These are phyloP conservation scores for Nycteola revayana DNA, from an alignment of 2,888 invertebrate species.

Conservation along the genomic window DNA sequence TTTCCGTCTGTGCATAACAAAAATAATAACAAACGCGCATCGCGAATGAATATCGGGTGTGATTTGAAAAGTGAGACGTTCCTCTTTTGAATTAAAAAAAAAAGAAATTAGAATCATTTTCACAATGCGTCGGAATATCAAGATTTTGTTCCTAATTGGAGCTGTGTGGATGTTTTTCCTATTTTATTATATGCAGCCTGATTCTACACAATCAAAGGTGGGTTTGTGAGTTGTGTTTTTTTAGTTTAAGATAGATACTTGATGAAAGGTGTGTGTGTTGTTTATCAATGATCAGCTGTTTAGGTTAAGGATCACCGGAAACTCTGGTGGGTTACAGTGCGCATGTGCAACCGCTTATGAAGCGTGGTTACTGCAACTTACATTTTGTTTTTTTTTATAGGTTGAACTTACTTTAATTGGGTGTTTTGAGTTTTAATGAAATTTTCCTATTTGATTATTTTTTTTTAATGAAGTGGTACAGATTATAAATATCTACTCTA, in stretches of 20 bases:
- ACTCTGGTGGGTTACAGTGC: constrained; percentile 48
- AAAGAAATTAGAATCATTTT: constrained; percentile 27
- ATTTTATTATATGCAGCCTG: constrained; percentile 75
- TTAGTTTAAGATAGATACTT: too few relatives aligned
- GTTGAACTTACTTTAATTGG: too few relatives aligned
- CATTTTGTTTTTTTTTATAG: too few relatives aligned
- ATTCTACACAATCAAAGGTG: constrained; percentile 66
- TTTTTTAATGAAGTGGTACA: too few relatives aligned
- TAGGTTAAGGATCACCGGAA: constrained; percentile 40
- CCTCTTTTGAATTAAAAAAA: constrained; percentile 15
- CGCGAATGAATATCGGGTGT: constrained; percentile 29
- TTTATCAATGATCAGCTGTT: constrained; percentile 56
- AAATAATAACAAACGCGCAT: constrained; percentile 46
- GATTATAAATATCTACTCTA: too few relatives aligned
- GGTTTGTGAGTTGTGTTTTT: constrained; percentile 20
- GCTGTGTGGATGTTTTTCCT: constrained; percentile 73
- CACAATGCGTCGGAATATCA: constrained; percentile 75
- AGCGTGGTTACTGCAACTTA: constrained; percentile 24
- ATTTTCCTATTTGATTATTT: too few relatives aligned
- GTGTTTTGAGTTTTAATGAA: too few relatives aligned
- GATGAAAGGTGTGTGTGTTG: constrained; percentile 26
- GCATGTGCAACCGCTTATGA: constrained; percentile 51
- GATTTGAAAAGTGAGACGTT: constrained; percentile 34
- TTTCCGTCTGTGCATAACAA: constrained; percentile 6
- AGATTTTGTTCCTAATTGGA: constrained; percentile 66